Evolutionary conservation across 2,113 vertebrate species (phyloP), one percentile per base, ranked within the genome.

Genomic region (Pelmatolapia mariae): DNA sequence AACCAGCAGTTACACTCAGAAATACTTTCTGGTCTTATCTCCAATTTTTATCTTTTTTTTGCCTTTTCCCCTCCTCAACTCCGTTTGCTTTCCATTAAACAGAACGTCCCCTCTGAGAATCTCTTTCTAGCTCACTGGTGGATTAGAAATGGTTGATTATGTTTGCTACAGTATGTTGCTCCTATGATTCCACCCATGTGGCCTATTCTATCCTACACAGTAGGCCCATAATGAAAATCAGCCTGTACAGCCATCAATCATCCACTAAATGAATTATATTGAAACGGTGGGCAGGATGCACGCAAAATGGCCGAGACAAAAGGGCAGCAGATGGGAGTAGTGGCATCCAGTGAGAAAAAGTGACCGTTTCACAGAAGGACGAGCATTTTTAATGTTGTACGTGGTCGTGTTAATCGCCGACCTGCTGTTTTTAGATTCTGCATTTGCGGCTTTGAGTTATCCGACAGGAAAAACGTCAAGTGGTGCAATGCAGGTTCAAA

Each of bases 141-240:
- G 89, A 92, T 94, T 89, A 84, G 87, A 87, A 88, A 94, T 81
- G 84, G 91, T 89, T 89, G 84, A 87, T 92, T 91, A 87, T 83
- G 80, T 89, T 90, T 87, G 91, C 45, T 90, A 50, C 38, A 90
- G 82, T 66, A 50, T 31, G 11, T 45, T n/a, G 86, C 85, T 76
- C 76, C 59, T 52, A 80, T 93, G 86, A 87, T 91, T 91, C 80
- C 15, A 10, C 84, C 83, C 91, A 89, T 92, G 82, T 92, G 92
- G 83, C 22, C 83, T 82, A 78, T 83, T 92, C 84, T 89, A 43
- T 82, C 33, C 85, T 85, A 78, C 81, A 29, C 59, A 9, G 61
- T 38, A 66, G 53, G 73, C 45, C 76, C 68, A 10, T 84, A 90
- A 91, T 87, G 82, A 91, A 92, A 90, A 63, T 93, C 59, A 15